Conservation (phyloP, 1,140 invertebrate genomes). For the Vollenhovia emeryi region DNA sequence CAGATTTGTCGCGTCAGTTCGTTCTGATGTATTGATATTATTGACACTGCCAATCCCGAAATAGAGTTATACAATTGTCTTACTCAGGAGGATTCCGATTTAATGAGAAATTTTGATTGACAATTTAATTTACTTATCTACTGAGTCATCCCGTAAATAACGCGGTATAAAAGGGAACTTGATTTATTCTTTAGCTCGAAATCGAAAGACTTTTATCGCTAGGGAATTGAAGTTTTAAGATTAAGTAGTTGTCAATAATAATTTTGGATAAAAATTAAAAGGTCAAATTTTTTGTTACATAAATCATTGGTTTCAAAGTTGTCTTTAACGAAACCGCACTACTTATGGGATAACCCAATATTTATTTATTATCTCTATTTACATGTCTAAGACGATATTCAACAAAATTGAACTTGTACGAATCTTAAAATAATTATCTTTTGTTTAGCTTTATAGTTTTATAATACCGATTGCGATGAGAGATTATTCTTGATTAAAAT, state of each 20-base stretch:
- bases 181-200: too few relatives aligned
- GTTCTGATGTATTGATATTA: background rate
- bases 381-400: background rate
- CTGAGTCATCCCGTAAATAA: too few relatives aligned
- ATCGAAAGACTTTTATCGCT: too few relatives aligned
- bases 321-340: too few relatives aligned
- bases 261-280: too few relatives aligned
- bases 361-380: background rate
- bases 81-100: background rate
- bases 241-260: too few relatives aligned
- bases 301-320: too few relatives aligned
- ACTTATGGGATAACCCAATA: too few relatives aligned
- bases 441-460: background rate
- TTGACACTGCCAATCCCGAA: background rate
- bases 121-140: too few relatives aligned
- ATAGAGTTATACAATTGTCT: background rate
- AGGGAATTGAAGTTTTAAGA: too few relatives aligned
- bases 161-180: too few relatives aligned
- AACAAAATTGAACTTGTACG: conserved; percentile 27
- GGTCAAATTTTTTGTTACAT: too few relatives aligned
- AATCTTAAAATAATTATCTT: background rate
- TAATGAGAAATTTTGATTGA: background rate
- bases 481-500: background rate
- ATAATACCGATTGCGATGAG: background rate
- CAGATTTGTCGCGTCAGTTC: background rate